These are phyloP conservation scores for Proteles cristata DNA, from an alignment of 2,113 vertebrate species.

Conservation along the genomic window DNA sequence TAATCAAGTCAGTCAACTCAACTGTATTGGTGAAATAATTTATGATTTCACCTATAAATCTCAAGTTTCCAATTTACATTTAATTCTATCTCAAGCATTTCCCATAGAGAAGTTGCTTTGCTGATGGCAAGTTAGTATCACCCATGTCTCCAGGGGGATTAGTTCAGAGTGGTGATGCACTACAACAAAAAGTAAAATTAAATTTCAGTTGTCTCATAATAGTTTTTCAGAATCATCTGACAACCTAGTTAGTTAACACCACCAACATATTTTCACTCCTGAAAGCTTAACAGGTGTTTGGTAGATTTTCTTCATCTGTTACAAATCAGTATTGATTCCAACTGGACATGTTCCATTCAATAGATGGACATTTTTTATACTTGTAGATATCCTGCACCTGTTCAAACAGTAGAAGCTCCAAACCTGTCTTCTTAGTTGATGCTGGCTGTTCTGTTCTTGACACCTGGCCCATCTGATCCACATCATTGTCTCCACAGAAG, in stretches of 20 bases:
- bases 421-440: background rate
- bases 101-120: background rate
- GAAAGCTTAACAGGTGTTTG: conserved; percentile 81
- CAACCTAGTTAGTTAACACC: conserved; percentile 70
- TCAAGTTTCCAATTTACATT: background rate
- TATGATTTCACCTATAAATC: background rate
- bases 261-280: conserved; percentile 60
- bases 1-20: background rate
- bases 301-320: conserved; percentile 83
- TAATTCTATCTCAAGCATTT: background rate
- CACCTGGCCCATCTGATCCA: conserved; percentile 77
- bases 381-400: conserved; percentile 69
- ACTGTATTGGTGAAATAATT: background rate
- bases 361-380: conserved; percentile 44
- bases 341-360: conserved; percentile 70
- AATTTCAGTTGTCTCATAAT: conserved; percentile 60
- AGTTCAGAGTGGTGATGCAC: background rate
- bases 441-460: conserved; percentile 65
- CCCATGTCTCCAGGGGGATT: background rate
- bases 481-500: conserved; percentile 44
- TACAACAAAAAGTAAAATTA: conserved; percentile 42
- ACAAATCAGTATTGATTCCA: conserved; percentile 67
- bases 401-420: conserved; percentile 64
- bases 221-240: conserved; percentile 55
- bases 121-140: background rate